These are phyloP conservation scores for Tetramorium alpestre DNA, from an alignment of 1,140 invertebrate genomes.

Conservation along the genomic window DNA sequence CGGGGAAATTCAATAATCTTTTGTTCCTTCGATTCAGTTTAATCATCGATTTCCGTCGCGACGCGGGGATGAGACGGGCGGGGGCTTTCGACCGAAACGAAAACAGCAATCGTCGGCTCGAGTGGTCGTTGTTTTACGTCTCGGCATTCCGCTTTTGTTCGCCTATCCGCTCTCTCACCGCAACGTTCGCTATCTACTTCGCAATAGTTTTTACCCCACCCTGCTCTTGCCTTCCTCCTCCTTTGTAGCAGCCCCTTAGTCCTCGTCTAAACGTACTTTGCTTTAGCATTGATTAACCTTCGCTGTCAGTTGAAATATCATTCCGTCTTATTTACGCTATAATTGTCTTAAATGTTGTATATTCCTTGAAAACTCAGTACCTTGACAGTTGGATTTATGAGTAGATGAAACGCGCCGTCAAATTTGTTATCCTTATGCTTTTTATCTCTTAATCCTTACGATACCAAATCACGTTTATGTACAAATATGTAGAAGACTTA, in stretches of 20 bases:
- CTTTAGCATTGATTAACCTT: slow-evolving; percentile 59
- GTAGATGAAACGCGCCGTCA: neutral
- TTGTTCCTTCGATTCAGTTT: slow-evolving; percentile 55
- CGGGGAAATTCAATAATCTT: slow-evolving; percentile 57
- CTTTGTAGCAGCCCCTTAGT: slow-evolving; percentile 35
- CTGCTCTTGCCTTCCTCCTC: neutral
- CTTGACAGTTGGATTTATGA: neutral
- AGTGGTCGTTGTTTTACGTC: slow-evolving; percentile 59
- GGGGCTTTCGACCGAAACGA: slow-evolving; percentile 45
- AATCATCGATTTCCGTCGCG: slow-evolving; percentile 56
- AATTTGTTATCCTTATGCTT: neutral
- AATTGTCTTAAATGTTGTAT: slow-evolving; percentile 61
- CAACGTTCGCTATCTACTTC: slow-evolving; percentile 52
- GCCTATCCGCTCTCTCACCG: slow-evolving; percentile 33
- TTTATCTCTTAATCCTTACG: neutral
- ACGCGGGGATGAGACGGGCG: slow-evolving; percentile 19
- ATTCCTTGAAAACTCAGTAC: neutral
- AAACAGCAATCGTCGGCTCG: slow-evolving; percentile 60
- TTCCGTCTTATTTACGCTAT: neutral
- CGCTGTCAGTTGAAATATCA: neutral
- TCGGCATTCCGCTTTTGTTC: slow-evolving; percentile 51
- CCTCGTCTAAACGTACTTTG: slow-evolving; percentile 44
- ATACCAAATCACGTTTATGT: too few relatives aligned
- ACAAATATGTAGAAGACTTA: neutral
- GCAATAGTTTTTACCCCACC: slow-evolving; percentile 50